Base-by-base conservation (phyloP, 2,797 vertebrate species). In the Carduelis carduelis region DNA sequence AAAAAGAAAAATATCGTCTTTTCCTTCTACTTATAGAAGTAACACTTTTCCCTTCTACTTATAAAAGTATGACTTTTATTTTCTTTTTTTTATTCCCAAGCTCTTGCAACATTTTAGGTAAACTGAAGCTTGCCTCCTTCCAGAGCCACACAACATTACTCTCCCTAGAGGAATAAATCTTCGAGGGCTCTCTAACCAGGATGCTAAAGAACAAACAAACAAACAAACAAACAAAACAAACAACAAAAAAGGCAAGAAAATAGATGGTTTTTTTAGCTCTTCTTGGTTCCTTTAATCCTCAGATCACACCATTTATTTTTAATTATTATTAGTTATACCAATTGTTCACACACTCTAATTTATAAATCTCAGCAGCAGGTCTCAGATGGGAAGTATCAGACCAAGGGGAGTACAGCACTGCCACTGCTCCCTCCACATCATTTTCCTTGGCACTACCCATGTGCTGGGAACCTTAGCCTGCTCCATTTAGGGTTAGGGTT, bases 371-470 rank as follows among this genome's bases (percentile, higher is more conserved):
- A 55, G 37, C 14, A 75, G 53, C 22, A 75, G 15, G 8, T 77
- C 49, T 63, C 74, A 69, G 41, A 44, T 30, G 34, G 37, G 64
- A 47, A 70, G 32, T 39, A 74, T 8, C 0, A 0, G 47, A 21
- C 35, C 32, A 75, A 35, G 27, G 22, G 8, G 11, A 57, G 26
- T 26, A 41, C 0, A 0, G 32, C 11, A 49, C 13, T 65, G 50
- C 26, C 50, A 49, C 13, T 49, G 16, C 24, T 56, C 34, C 35
- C 17, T 35, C 17, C 14, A 14, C 24, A 35, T 3, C 5, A 8
- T 21, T 26, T 6, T 56, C 43, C 49, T 34, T 56, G n/a, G 47
- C 23, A 61, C 12, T 9, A 27, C 14, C 23, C 27, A 22, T 3
- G 14, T 27, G 66, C 39, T 61, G 39, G 27, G 47, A 61, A 19